These are phyloP conservation scores for Siniperca knerii DNA, from an alignment of 2,113 vertebrate species.

Conservation along the genomic window DNA sequence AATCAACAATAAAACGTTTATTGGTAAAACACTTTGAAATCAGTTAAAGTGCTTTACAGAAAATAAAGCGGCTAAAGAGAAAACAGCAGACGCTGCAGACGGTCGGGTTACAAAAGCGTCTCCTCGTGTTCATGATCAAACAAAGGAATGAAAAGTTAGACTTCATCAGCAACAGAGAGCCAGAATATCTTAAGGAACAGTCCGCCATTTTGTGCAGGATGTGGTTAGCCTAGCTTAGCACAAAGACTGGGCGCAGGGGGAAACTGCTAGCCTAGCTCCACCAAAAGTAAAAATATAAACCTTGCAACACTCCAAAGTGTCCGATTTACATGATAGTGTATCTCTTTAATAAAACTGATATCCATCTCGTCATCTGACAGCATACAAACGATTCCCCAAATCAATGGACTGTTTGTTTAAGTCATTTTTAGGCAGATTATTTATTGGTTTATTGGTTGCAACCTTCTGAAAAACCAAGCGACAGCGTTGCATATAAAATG, in stretches of 20 bases:
- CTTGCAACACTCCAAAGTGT: too few species aligned
- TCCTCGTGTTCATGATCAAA: neutral
- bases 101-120: neutral
- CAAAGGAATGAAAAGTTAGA: neutral
- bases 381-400: neutral
- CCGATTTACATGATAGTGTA: too few species aligned
- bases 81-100: neutral
- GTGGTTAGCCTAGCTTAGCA: conserved; percentile 23
- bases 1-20: neutral
- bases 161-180: too few species aligned
- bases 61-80: neutral
- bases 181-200: neutral
- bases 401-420: neutral
- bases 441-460: neutral
- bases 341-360: neutral
- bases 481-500: neutral
- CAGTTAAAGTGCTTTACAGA: conserved; percentile 28
- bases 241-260: neutral
- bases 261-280: neutral
- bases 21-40: conserved; percentile 13
- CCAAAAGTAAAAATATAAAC: neutral
- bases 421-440: neutral
- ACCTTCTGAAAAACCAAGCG: neutral
- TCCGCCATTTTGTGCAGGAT: neutral
- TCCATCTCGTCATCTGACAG: neutral